phyloP scores from a whole-genome alignment of 2,113 vertebrate genomes.

The Stictonetta naevosa region DNA sequence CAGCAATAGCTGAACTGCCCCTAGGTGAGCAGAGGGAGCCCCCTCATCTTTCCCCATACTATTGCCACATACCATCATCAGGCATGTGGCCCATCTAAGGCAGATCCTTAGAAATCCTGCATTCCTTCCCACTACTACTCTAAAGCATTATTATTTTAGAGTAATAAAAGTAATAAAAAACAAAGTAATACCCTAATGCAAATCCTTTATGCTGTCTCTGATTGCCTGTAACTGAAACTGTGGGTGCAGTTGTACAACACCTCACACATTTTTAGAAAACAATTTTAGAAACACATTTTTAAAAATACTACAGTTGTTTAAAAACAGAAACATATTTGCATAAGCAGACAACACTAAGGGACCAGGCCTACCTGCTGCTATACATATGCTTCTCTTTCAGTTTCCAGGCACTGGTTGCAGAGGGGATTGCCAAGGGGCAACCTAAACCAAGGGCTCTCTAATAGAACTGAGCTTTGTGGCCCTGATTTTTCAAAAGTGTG shows the following conservation, averaged over 20 bases:
- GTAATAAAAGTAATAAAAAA: too few relatives aligned
- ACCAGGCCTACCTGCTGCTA: not conserved
- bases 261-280: not conserved
- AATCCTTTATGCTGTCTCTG: not conserved
- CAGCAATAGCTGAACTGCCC: not conserved
- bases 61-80: not conserved
- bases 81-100: not conserved
- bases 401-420: not conserved
- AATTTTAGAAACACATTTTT: not conserved
- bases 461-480: not conserved
- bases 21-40: not conserved
- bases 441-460: not conserved
- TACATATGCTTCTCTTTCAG: not conserved
- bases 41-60: not conserved
- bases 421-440: not conserved
- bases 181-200: too few relatives aligned
- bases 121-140: not conserved
- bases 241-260: not conserved
- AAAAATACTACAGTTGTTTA: not conserved
- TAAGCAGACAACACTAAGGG: not conserved
- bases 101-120: not conserved
- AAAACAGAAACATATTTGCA: not conserved
- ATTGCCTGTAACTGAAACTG: not conserved
- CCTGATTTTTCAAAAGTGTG: not conserved
- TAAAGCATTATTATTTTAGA: too few relatives aligned